Evolutionary conservation across 1,140 invertebrate species (phyloP).

Genomic region (Whitmania pigra): DNA sequence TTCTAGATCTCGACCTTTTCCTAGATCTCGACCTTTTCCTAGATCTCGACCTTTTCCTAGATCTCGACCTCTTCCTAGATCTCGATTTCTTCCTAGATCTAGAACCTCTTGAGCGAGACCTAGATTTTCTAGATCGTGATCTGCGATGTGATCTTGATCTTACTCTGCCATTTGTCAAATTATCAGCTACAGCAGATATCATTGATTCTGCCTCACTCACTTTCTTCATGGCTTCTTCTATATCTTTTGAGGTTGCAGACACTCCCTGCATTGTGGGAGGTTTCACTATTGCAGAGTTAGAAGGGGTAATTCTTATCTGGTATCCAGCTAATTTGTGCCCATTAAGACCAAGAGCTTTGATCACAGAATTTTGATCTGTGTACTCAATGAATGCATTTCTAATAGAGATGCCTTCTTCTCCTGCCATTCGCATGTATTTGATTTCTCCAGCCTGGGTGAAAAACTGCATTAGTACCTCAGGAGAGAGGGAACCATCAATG

Average conservation of each 20-base stretch:
- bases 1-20: constrained; percentile 25
- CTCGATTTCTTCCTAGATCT: constrained; percentile 28
- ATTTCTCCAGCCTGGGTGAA: constrained; percentile 78
- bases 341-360: constrained; percentile 72
- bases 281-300: constrained; percentile 76
- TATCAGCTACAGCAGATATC: constrained; percentile 81
- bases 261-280: constrained; percentile 62
- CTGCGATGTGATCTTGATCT: constrained; percentile 25
- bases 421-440: constrained; percentile 84
- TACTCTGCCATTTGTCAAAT: constrained; percentile 33
- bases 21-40: constrained; percentile 26
- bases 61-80: constrained; percentile 28
- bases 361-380: constrained; percentile 72
- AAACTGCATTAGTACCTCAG: constrained; percentile 55
- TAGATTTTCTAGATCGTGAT: constrained; percentile 7
- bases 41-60: constrained; percentile 28
- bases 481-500: constrained; percentile 50
- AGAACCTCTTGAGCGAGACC: constrained; percentile 24
- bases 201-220: constrained; percentile 87
- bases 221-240: constrained; percentile 89
- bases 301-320: constrained; percentile 57
- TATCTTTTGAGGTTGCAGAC: constrained; percentile 81
- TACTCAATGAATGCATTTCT: constrained; percentile 81
- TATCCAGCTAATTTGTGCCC: constrained; percentile 57
- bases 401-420: constrained; percentile 59